Conservation (phyloP, 2,888 invertebrate genomes). For the Norana najaformis region DNA sequence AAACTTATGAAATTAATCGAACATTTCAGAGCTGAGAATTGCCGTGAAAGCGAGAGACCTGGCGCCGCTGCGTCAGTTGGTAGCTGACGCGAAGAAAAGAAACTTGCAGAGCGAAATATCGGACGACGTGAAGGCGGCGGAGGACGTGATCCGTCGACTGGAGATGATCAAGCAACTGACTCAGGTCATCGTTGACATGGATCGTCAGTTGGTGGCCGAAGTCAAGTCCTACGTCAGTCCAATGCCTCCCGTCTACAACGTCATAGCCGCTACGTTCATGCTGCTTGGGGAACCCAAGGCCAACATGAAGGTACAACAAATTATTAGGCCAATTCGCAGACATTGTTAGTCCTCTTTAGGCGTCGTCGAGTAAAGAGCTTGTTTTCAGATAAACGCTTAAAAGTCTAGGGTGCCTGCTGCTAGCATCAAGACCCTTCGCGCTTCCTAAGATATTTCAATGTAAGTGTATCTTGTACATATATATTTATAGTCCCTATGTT, state of each 20-base stretch:
- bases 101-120: neutral
- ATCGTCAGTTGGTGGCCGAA: neutral
- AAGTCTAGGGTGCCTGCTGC: too few species aligned
- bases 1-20: neutral
- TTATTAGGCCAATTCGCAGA: neutral
- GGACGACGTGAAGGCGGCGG: neutral
- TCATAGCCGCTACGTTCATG: conserved; percentile 5
- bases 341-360: neutral
- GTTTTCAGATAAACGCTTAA: too few species aligned
- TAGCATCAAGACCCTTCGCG: too few species aligned
- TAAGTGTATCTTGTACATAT: too few species aligned
- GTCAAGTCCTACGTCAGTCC: neutral
- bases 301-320: neutral
- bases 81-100: neutral
- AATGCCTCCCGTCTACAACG: neutral
- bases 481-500: too few species aligned
- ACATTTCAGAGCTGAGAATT: neutral
- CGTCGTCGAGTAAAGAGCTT: neutral
- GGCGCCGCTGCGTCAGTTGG: neutral
- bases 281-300: neutral
- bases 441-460: too few species aligned
- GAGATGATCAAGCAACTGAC: neutral
- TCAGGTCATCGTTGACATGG: neutral
- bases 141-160: neutral
- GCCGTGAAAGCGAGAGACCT: neutral